phyloP scores from a whole-genome alignment of 2,888 invertebrate species.

The Pollenia griseotomentosa region DNA sequence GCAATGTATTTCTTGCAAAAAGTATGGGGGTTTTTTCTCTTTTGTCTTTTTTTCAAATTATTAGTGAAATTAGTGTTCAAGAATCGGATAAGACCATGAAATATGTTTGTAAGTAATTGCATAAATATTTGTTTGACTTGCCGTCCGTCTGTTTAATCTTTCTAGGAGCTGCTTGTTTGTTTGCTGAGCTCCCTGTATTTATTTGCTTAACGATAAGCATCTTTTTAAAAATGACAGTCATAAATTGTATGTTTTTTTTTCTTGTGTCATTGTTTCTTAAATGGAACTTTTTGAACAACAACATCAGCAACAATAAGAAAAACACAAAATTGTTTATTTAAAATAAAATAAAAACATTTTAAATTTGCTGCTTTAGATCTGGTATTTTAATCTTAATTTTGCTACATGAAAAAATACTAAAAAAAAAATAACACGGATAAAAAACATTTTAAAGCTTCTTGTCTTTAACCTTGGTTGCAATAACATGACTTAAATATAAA shows the following conservation, averaged over 20 bases:
- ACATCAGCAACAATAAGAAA: background rate
- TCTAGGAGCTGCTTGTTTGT: background rate
- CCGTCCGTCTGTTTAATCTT: background rate
- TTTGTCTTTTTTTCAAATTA: slow-evolving; percentile 24
- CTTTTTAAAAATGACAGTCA: slow-evolving; percentile 60
- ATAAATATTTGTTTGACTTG: slow-evolving; percentile 3
- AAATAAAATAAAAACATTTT: slow-evolving; percentile 46
- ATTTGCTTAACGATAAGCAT: slow-evolving; percentile 60
- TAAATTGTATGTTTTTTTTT: slow-evolving; percentile 63
- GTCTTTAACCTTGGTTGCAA: slow-evolving; percentile 71
- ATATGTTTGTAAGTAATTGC: slow-evolving; percentile 37
- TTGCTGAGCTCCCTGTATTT: slow-evolving; percentile 57
- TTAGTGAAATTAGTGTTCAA: slow-evolving; percentile 28
- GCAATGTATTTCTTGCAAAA: slow-evolving; percentile 2
- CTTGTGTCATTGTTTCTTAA: slow-evolving; percentile 26
- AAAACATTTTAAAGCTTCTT: slow-evolving; percentile 71
- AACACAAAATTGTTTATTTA: slow-evolving; percentile 25
- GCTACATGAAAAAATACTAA: background rate
- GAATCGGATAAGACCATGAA: slow-evolving; percentile 62
- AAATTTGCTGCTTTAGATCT: slow-evolving; percentile 37
- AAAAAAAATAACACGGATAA: slow-evolving; percentile 15
- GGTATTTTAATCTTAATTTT: slow-evolving; percentile 56
- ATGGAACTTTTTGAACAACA: slow-evolving; percentile 2
- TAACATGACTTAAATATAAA: slow-evolving; percentile 49
- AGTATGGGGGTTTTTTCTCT: background rate